Evolutionary conservation across 2,888 invertebrate species (phyloP), one percentile per base, ranked within the genome.

Genomic region (Meteorus colon): DNA sequence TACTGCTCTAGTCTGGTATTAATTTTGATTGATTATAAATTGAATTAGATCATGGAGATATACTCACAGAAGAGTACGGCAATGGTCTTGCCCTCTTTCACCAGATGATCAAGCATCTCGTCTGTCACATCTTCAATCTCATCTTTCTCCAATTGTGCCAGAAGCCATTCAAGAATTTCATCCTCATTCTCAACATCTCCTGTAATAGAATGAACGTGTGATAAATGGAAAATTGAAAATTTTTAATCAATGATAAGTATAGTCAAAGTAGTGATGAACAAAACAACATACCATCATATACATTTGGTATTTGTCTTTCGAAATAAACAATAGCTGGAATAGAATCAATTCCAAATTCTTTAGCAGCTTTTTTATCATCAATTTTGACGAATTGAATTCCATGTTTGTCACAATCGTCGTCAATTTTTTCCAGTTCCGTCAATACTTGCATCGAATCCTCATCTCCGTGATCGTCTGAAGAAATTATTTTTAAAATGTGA

Each of bases 111-210:
- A 83, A 97, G 91, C 96, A 97, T 97, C 91, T 97, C 97, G 90
- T 97, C 97, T 68, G 97, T 97, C 63, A 97, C 96, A 90, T 97
- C 97, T 91, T 97, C 97, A 83, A 97, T 97, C 91, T 97, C 97
- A 89, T 97, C 97, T 84, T 95, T 96, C 88, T 97, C 96, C 82
- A 96, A 91, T 90, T 97, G 97, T 80, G 94, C 94, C 77, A 96
- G 92, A 48, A 97, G 91, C 97, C 97, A 97, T 86, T 95, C 95
- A 73, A 97, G 91, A 82, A 97, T 95, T 88, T 96, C 95, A 85
- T 96, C 96, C 90, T 97, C 97, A 88, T 96, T 95, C 89, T 95
- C 95, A 82, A 97, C 92, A 89, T 97, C 96, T 83, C 95, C 94
- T 93, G 82, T 34, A 84, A 83, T 48, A 31, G 63, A 51, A 34